Evolutionary conservation across 2,888 invertebrate genomes (phyloP).

Genomic region (Heliconius hortense): DNA sequence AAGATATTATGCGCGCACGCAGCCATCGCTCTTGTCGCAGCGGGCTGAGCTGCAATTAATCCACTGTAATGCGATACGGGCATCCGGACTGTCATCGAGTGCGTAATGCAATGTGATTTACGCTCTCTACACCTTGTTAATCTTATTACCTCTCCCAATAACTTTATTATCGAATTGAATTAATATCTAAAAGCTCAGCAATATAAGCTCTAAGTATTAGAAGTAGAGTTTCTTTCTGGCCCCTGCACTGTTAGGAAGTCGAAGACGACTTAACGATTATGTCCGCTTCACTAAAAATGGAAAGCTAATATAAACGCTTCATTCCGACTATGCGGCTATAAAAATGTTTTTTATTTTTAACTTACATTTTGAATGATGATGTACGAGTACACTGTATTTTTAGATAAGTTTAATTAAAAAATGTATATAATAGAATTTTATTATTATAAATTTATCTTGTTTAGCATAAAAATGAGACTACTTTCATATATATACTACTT

Average conservation of each 20-base stretch:
- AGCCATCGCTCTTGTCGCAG: slow-evolving; percentile 44
- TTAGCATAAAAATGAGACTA: not conserved
- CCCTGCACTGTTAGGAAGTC: slow-evolving; percentile 63
- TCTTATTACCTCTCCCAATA: slow-evolving; percentile 82
- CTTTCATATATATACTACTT: too few species aligned
- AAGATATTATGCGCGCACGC: slow-evolving; percentile 47
- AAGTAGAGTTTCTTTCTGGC: slow-evolving; percentile 2
- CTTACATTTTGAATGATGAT: slow-evolving; percentile 6
- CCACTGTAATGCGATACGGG: slow-evolving; percentile 77
- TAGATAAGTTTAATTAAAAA: not conserved
- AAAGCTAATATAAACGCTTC: slow-evolving; percentile 63
- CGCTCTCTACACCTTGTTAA: slow-evolving; percentile 75
- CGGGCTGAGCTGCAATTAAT: slow-evolving; percentile 71
- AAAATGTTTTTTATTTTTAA: slow-evolving; percentile 14
- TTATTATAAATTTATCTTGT: not conserved
- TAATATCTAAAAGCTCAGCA: slow-evolving; percentile 50
- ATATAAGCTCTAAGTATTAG: slow-evolving; percentile 58
- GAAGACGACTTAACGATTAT: slow-evolving; percentile 75
- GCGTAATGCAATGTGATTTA: slow-evolving; percentile 81
- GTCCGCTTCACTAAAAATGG: slow-evolving; percentile 66
- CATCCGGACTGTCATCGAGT: slow-evolving; percentile 69
- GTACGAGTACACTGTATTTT: not conserved
- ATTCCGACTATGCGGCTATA: slow-evolving; percentile 64
- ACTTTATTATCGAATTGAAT: slow-evolving; percentile 71
- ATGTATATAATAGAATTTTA: not conserved